Evolutionary conservation across 2,113 vertebrate genomes (phyloP), one percentile per base, ranked within the genome.

Genomic region (Ameiurus melas): DNA sequence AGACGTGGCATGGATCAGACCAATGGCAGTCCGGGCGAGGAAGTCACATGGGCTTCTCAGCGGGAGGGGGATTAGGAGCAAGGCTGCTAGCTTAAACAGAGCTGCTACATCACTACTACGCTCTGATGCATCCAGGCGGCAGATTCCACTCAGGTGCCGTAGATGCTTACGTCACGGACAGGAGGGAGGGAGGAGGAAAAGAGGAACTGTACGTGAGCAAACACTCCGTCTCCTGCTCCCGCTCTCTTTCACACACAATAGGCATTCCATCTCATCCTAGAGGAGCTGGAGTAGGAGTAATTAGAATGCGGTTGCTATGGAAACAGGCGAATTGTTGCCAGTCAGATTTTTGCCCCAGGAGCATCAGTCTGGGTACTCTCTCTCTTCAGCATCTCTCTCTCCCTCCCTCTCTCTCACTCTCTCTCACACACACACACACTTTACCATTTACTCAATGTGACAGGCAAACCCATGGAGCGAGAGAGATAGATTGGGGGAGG

Each of bases 221-320:
- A 83, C 86, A 86, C 86, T 80, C 83, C 60, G 58, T 83, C 85
- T 70, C 64, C 27, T 70, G 79, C 64, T 55, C 47, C 33, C 1
- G n/a, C 79, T 86, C 91, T 88, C 82, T 91, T 88, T 84, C 73
- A 25, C 43, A 27, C 89, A 91, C 85, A 89, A 94, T 92, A 86
- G 93, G 91, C 92, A 93, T 92, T 97, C 95, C 96, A 97, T 96
- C 96, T 96, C 94, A 94, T 92, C 17, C 85, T 91, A 91, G 90
- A 88, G 92, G 93, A 95, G 94, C 92, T 90, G 90, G 66, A 86
- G 95, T 96, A 91, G 90, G 75, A 87, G 95, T 97, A 97, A 98
- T 98, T 97, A 97, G 96, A 95, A 96, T 96, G 96, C 92, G 93
- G 97, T 99, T 96, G 94, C 96, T 96, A 99, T 99, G 97, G 98